Evolutionary conservation across 2,797 vertebrate species (phyloP).

Genomic region (Phylloscopus collybita): DNA sequence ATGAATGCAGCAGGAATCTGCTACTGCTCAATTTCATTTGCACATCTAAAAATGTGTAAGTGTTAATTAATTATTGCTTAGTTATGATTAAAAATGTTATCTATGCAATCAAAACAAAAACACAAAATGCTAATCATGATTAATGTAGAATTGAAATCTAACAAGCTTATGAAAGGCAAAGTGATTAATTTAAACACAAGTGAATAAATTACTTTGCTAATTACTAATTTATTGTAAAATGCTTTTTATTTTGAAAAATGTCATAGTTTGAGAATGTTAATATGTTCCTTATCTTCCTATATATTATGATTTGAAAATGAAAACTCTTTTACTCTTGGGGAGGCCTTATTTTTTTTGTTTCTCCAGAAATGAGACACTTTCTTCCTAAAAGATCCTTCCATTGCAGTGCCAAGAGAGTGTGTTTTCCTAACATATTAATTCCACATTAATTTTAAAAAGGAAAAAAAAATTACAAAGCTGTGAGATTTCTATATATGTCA

Average conservation of each 20-base stretch:
- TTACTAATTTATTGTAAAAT: constrained; percentile 20
- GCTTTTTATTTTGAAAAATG: constrained; percentile 7
- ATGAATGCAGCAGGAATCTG: background rate
- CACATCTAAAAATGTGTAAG: background rate
- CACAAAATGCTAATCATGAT: constrained; percentile 10
- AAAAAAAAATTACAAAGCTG: background rate
- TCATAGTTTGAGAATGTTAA: background rate
- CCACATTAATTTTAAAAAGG: background rate
- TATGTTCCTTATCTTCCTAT: background rate
- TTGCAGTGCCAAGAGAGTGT: background rate
- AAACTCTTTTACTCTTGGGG: background rate
- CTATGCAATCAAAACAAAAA: constrained; percentile 54
- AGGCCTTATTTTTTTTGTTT: background rate
- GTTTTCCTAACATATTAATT: background rate
- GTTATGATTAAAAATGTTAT: constrained; percentile 17
- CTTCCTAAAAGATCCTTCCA: background rate
- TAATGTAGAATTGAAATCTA: constrained; percentile 34
- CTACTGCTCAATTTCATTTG: background rate
- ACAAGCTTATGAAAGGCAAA: constrained; percentile 30
- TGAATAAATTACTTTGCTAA: constrained; percentile 26
- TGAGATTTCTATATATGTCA: background rate
- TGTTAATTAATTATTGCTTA: constrained; percentile 26
- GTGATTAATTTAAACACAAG: constrained; percentile 23
- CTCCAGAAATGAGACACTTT: background rate
- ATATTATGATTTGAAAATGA: background rate